Base-by-base conservation (phyloP, 2,888 invertebrate species). In the Brenthis ino region DNA sequence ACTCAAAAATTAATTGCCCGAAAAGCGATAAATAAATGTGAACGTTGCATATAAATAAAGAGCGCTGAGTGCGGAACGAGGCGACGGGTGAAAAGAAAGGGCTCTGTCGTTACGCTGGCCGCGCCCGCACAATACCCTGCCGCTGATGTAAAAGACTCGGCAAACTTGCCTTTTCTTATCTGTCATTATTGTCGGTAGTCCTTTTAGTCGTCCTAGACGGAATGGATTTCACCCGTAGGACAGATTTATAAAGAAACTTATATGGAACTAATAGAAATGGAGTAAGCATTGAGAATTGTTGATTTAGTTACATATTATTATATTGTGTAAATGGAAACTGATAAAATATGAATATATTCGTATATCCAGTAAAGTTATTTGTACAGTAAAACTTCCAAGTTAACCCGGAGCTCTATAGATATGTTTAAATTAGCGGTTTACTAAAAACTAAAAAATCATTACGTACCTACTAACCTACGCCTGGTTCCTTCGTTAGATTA, bases 1-100 rank as follows among this genome's bases (percentile, higher is more conserved):
- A 83, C 85, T 87, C 83, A 78, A 82, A 86, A 88, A 83, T 89
- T 88, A 90, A 91, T 87, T 88, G 80, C 82, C 88, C 89, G 84
- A 83, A 81, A 86, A 87, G 87, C 83, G 82, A 89, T 91, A 89
- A 91, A 91, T 88, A 87, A 80, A 80, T 71, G 82, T 85, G 82
- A 80, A 83, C 85, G 85, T 85, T 86, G 84, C 87, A 85, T 83
- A 84, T 85, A 86, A 85, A 89, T 86, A 87, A 85, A 86, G 85
- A 82, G 80, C 80, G 81, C 81, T 72, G 80, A 79, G 79, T 79
- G 87, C 88, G 89, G 89, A 89, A 89, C 89, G 87, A 72, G 64
- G 66, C 69, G 48, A 74, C 76, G 77, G 80, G 77, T 77, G 82
- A 65, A 72, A 75, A 86, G 85, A 87, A 86, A 85, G 86, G 85